A percentile compares a stretch with the other conserved stretches of the same genome.
Conservation (phyloP, 2,888 invertebrate species). For the Copidosoma aretas region DNA sequence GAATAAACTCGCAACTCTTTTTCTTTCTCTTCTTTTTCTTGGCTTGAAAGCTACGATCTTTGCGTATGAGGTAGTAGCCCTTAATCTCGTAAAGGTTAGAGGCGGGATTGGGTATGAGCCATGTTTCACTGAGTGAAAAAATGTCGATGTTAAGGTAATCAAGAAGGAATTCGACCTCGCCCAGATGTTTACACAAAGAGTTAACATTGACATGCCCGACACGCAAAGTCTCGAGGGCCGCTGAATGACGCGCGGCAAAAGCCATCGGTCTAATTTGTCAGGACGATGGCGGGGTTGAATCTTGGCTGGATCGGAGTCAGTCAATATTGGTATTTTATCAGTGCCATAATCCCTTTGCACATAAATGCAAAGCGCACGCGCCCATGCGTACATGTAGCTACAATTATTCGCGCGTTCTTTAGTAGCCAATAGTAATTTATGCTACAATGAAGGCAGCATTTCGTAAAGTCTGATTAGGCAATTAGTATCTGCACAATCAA, state of each 20-base stretch:
- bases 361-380: neutral
- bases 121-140: neutral
- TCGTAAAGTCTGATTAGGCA: too few relatives aligned
- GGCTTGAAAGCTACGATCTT: neutral
- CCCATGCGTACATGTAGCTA: neutral
- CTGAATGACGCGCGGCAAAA: too few relatives aligned
- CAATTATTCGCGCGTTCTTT: neutral
- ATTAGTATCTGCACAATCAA: too few relatives aligned
- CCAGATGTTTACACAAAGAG: neutral
- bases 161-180: neutral
- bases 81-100: neutral
- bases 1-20: neutral
- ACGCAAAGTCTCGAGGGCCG: neutral
- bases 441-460: neutral
- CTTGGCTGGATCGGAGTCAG: neutral
- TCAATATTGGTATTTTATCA: too few relatives aligned
- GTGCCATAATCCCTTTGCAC: neutral
- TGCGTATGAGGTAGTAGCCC: neutral
- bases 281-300: neutral
- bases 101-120: neutral
- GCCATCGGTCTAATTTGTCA: neutral
- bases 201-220: neutral
- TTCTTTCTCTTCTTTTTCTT: too few relatives aligned
- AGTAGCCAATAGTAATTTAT: neutral
- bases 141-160: neutral